Conservation (phyloP, 2,797 vertebrate genomes). For the Taeniopygia guttata region DNA sequence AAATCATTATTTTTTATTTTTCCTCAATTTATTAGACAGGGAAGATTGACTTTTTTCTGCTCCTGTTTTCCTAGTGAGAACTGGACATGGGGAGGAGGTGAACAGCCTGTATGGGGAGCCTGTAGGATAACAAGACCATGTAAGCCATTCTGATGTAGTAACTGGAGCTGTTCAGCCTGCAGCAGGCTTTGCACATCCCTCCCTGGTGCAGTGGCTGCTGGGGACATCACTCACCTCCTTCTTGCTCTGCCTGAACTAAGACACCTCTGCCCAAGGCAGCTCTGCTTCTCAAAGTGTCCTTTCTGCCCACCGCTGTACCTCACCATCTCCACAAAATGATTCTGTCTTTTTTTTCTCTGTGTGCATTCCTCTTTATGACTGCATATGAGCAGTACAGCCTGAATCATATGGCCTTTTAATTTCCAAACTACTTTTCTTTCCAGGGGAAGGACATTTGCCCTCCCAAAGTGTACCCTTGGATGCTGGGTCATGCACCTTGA, state of each 20-base stretch:
- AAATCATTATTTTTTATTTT: neutral
- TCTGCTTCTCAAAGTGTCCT: neutral
- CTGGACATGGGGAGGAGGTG: neutral
- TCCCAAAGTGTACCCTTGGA: neutral
- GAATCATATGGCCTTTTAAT: neutral
- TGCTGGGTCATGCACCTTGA: neutral
- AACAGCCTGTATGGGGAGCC: neutral
- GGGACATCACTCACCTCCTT: neutral
- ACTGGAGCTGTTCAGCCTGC: neutral
- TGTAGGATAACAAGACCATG: neutral
- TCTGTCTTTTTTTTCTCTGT: neutral
- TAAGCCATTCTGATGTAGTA: rapidly evolving
- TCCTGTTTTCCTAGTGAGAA: neutral
- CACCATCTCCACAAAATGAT: neutral
- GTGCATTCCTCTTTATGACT: neutral
- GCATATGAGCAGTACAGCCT: neutral
- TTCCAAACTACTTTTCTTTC: neutral
- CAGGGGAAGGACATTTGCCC: neutral
- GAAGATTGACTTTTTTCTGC: neutral
- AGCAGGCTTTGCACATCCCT: neutral
- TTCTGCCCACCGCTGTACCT: neutral
- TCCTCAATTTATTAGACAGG: neutral
- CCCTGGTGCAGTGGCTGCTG: neutral
- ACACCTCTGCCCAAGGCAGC: neutral
- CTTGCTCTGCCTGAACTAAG: neutral